Evolutionary conservation across 1,140 invertebrate genomes (phyloP), one percentile per base, ranked within the genome.

Genomic region (Penaeus chinensis): DNA sequence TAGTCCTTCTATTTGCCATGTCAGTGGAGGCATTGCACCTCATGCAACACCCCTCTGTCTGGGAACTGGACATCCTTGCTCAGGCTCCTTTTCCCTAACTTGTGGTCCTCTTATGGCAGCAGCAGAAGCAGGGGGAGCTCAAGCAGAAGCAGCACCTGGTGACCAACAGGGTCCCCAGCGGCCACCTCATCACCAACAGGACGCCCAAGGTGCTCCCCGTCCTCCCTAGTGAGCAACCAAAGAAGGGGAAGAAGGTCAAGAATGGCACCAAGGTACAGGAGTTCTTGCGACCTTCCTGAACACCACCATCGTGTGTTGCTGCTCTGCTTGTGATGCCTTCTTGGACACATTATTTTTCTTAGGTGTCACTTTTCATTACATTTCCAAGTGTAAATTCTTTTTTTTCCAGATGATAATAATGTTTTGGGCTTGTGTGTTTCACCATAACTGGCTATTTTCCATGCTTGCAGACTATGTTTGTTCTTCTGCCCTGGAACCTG

Each of bases 121-220:
- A 76, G 79, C 60, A 24, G 60, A 74, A 66, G 69, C 62, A 82
- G 61, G 86, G 24, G 8, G 81, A 63, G 16, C 19, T 63, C n/a
- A 69, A 37, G 76, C 66, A 69, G 20, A 82, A 76, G 22, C 76
- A 86, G n/a, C 84, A 85, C n/a, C 86, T 87, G 20, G 24, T 87
- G 66, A 87, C 86, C 42, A 87, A 87, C 80, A 60, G 86, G 42
- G 74, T 87, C 32, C 86, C 86, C 61, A 69, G 80, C 62, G 81
- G 81, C 60, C 86, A 87, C 80, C 42, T 87, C 80, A 66, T 87
- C 80, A 87, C 86, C 69, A 87, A 87, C 80, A 69, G 86, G 22
- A 87, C 86, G 66, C 86, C 86, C 32, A 66, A 87, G 71, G 86
- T 83, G 47, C 62, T 81, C 62, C 42, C 86, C 42, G 42, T 32